Evolutionary conservation across 2,797 vertebrate genomes (phyloP).

Genomic region (Pseudopleuronectes americanus): DNA sequence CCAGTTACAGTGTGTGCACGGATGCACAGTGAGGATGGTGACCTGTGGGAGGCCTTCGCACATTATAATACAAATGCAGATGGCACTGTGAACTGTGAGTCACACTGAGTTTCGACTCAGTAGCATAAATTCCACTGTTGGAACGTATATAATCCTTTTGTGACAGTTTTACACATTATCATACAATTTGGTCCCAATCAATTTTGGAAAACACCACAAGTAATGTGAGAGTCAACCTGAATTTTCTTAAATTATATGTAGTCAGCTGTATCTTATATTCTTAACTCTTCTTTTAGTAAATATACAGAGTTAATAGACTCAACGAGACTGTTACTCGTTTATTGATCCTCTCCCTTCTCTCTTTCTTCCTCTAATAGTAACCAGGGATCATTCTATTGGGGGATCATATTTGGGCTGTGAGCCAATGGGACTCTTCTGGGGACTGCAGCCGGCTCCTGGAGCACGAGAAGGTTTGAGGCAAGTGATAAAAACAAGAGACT

Average conservation of each 20-base stretch:
- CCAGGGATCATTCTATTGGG: conserved; percentile 78
- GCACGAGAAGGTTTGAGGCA: conserved; percentile 76
- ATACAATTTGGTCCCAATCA: background rate
- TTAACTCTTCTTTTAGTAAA: too few relatives aligned
- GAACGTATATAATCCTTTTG: background rate
- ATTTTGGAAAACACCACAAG: too few relatives aligned
- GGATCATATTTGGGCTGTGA: conserved; percentile 86
- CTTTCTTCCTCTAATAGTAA: conserved; percentile 55
- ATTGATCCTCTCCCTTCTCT: background rate
- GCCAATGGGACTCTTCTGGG: conserved; percentile 89
- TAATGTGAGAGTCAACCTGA: too few relatives aligned
- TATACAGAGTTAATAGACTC: too few relatives aligned
- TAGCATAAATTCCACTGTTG: background rate
- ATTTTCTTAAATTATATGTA: too few relatives aligned
- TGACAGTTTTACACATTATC: background rate
- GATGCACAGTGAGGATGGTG: conserved; percentile 74
- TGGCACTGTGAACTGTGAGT: conserved; percentile 73
- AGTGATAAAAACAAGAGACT: conserved; percentile 26
- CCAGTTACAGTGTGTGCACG: conserved; percentile 70
- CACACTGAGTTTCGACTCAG: background rate
- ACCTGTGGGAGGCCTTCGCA: conserved; percentile 75
- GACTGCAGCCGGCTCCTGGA: conserved; percentile 76
- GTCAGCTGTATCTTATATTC: too few relatives aligned
- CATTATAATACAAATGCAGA: conserved; percentile 68
- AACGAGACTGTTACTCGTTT: too few relatives aligned